These are phyloP conservation scores for Bruchidius siliquastri DNA, from an alignment of 2,888 invertebrate species.

Conservation along the genomic window DNA sequence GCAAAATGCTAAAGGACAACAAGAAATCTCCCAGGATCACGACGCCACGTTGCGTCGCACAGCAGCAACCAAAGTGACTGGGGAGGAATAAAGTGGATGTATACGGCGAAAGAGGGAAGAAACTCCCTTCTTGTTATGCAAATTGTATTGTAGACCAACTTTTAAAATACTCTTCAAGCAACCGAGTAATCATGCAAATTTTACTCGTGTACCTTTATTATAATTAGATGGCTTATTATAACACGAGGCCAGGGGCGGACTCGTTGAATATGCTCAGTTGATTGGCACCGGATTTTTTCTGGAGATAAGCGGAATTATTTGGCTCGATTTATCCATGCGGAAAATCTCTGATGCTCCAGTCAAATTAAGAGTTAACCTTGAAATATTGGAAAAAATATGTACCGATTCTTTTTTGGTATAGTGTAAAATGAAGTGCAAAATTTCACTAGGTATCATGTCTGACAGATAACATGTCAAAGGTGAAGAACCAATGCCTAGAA, in stretches of 20 bases:
- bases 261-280: background rate
- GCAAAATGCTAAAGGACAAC: background rate
- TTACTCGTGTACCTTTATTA: slow-evolving; percentile 34
- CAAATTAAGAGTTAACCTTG: background rate
- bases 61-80: slow-evolving; percentile 33
- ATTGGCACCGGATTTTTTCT: background rate
- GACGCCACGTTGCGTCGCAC: slow-evolving; percentile 37
- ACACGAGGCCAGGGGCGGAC: background rate
- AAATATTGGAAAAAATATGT: too few species aligned
- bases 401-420: too few species aligned
- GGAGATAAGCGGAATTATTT: background rate
- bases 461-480: too few species aligned
- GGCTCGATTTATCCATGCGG: background rate
- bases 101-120: slow-evolving; percentile 34
- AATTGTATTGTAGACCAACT: slow-evolving; percentile 47
- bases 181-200: slow-evolving; percentile 38
- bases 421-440: too few species aligned
- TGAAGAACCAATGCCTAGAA: too few species aligned
- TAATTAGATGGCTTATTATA: slow-evolving; percentile 37
- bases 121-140: slow-evolving; percentile 44
- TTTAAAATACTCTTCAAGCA: slow-evolving; percentile 46
- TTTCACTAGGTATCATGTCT: too few species aligned
- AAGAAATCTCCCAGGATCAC: slow-evolving; percentile 37
- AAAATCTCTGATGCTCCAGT: background rate
- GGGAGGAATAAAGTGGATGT: slow-evolving; percentile 34